Evolutionary conservation across 2,113 vertebrate species (phyloP).

Genomic region (Microtus oregoni): DNA sequence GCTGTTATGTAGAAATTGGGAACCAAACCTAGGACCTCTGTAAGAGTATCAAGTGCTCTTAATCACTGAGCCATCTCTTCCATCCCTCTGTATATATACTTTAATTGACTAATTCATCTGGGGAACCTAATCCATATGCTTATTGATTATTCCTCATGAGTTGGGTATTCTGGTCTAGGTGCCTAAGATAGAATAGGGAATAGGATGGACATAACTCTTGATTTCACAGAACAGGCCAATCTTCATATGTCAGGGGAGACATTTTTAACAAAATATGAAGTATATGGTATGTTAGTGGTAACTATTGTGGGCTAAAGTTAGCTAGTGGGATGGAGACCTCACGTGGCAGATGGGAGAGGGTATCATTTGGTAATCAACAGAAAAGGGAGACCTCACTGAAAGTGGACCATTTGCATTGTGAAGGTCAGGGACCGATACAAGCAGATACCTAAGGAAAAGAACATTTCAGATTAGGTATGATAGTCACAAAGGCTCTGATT

Average conservation of each 20-base stretch:
- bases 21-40: background rate
- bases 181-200: background rate
- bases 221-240: background rate
- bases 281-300: background rate
- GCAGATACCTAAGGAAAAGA: background rate
- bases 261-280: conserved; percentile 18
- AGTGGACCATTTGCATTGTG: conserved; percentile 16
- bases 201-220: background rate
- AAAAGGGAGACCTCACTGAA: background rate
- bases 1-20: background rate
- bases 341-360: background rate
- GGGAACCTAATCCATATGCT: conserved; percentile 39
- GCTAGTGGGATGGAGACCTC: background rate
- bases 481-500: background rate
- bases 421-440: background rate
- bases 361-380: background rate
- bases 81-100: background rate
- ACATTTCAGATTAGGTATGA: background rate
- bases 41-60: background rate
- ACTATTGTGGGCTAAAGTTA: background rate
- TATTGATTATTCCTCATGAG: background rate
- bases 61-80: background rate
- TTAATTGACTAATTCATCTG: conserved; percentile 3
- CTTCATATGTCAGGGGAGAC: background rate
- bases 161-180: background rate